Conservation (phyloP, 2,113 vertebrate genomes). For the Tragulus kanchil region DNA sequence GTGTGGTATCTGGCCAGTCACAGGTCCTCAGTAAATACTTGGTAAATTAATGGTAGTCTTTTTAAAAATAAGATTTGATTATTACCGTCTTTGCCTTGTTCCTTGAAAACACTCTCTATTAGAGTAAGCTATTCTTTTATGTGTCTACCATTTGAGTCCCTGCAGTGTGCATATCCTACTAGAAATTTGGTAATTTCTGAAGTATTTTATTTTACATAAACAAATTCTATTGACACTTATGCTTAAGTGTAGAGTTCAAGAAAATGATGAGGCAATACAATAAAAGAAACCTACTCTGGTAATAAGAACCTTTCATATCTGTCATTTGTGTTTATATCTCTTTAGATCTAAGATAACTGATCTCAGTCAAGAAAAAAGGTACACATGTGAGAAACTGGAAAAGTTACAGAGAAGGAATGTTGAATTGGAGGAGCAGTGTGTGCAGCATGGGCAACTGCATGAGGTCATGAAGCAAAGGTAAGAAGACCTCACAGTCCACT, state of each 20-base stretch:
- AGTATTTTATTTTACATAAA: slow-evolving; percentile 22
- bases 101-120: not conserved
- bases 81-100: not conserved
- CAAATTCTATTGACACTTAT: not conserved
- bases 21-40: slow-evolving; percentile 26
- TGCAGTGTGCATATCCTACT: not conserved
- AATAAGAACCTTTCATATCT: slow-evolving; percentile 81
- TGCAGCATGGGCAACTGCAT: slow-evolving; percentile 95
- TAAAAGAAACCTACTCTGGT: slow-evolving; percentile 62
- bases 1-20: not conserved
- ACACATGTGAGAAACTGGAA: slow-evolving; percentile 89
- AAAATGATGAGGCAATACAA: slow-evolving; percentile 73
- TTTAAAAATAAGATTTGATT: not conserved
- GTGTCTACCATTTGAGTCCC: not conserved
- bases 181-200: not conserved
- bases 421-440: slow-evolving; percentile 94
- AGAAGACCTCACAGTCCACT: slow-evolving; percentile 62
- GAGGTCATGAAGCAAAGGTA: slow-evolving; percentile 97
- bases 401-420: slow-evolving; percentile 91
- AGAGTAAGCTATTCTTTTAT: not conserved
- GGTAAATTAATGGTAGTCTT: not conserved
- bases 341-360: slow-evolving; percentile 91
- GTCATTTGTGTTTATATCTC: slow-evolving; percentile 79
- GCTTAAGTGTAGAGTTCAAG: slow-evolving; percentile 61
- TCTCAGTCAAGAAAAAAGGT: slow-evolving; percentile 92